These are phyloP conservation scores for Dolichopus griseipennis DNA, from an alignment of 2,888 invertebrate species.

Conservation along the genomic window DNA sequence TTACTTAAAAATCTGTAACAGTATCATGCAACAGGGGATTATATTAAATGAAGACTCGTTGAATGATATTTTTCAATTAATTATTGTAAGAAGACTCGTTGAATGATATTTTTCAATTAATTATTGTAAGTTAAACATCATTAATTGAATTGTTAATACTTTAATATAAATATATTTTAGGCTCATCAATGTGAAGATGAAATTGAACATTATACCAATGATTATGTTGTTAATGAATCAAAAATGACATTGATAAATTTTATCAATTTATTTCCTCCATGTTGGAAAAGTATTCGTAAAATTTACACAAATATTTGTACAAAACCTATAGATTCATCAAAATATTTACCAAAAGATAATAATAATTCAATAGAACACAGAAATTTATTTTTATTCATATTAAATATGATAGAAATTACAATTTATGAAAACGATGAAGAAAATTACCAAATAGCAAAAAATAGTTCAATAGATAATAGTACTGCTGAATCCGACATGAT, in stretches of 20 bases:
- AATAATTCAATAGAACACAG: constrained; percentile 20
- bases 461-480: not conserved
- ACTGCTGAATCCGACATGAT: constrained; percentile 16
- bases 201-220: constrained; percentile 20
- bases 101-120: constrained; percentile 13
- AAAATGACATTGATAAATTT: constrained; percentile 31
- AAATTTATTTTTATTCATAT: constrained; percentile 27
- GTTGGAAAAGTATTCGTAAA: constrained; percentile 35
- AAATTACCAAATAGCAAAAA: not conserved
- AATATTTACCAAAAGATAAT: constrained; percentile 21
- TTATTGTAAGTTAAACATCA: too few relatives aligned
- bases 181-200: constrained; percentile 24
- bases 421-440: constrained; percentile 22
- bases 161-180: constrained; percentile 20
- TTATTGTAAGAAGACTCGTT: not conserved
- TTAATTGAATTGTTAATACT: constrained; percentile 13
- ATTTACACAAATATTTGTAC: constrained; percentile 31
- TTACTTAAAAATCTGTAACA: constrained; percentile 27
- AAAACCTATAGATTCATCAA: constrained; percentile 24
- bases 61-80: not conserved
- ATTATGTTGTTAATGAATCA: constrained; percentile 26
- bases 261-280: constrained; percentile 37
- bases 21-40: not conserved
- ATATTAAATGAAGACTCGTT: not conserved
- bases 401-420: constrained; percentile 30